Evolutionary conservation across 2,888 invertebrate species (phyloP), one percentile per base, ranked within the genome.

Genomic region (Polydrusus pterygomalis): DNA sequence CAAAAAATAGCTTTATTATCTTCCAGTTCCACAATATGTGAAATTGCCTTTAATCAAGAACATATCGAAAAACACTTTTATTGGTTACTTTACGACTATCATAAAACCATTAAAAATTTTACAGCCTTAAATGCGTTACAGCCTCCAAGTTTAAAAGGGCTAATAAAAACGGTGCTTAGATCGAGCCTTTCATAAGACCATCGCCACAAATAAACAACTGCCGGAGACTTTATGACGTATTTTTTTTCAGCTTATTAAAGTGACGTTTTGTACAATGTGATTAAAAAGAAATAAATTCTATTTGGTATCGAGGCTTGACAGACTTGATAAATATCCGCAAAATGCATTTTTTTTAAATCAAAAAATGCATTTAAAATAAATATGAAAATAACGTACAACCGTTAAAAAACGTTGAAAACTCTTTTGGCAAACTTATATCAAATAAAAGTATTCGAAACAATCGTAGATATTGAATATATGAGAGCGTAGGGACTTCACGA

Each of bases 101-200:
- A 17, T 47, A 47, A 47, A 17, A 47, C 47, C 17, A 47, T 47
- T 47, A 47, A 17, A 47, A 47, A 17, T 47, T 17, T 47, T 47
- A 47, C 47, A 47, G 47, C 17, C 17, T 17, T 17, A 47, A 47
- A 17, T 47, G 47, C 17, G 47, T n/a, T 17, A 47, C 47, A 47
- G 17, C 17, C 47, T 25, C 18, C 5, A 10, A 20, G 8, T 49
- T 17, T 17, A 49, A 25, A 20, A 10, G 51, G 20, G 3, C 51
- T 25, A 25, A 51, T 47, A 47, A 47, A 47, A 17, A 5, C 8
- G n/a, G n/a, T 17, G n/a, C 17, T 15, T 47, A 47, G 17, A 47
- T 47, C 47, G n/a, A 17, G 17, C 17, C n/a, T 47, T 17, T 47
- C 47, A 17, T 17, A 47, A 17, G 47, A 47, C 17, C 17, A 47